phyloP scores from a whole-genome alignment of 1,140 invertebrate genomes.

The Scaptomyza pallida region DNA sequence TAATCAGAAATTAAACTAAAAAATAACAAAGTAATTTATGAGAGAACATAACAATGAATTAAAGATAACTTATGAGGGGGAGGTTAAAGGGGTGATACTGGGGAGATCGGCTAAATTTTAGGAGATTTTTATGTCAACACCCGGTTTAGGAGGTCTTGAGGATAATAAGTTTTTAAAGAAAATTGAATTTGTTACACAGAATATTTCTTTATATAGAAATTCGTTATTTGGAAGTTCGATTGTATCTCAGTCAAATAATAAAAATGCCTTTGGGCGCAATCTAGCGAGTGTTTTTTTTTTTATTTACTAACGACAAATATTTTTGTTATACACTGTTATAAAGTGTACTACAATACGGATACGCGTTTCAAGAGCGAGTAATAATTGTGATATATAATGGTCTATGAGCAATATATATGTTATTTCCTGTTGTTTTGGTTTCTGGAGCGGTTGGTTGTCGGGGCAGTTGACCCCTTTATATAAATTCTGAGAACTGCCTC shows the following conservation, averaged over 20 bases:
- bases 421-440: conserved; percentile 59
- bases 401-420: conserved; percentile 40
- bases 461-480: conserved; percentile 21
- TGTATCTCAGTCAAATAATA: conserved; percentile 1
- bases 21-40: no score
- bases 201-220: no score
- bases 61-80: no score
- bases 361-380: not conserved
- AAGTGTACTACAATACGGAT: conserved; percentile 3
- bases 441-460: conserved; percentile 6
- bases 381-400: conserved; percentile 16
- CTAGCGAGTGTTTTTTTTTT: conserved; percentile 34
- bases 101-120: no score
- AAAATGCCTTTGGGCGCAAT: conserved; percentile 18
- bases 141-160: no score
- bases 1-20: no score
- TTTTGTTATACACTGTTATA: not conserved
- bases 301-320: conserved; percentile 43
- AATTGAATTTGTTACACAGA: no score
- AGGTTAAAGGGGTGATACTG: no score
- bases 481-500: conserved; percentile 39
- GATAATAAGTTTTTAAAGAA: no score
- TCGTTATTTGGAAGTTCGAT: no score
- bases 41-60: no score
- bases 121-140: no score